phyloP scores from a whole-genome alignment of 2,888 invertebrate species.

The Branchipolynoe longqiensis region DNA sequence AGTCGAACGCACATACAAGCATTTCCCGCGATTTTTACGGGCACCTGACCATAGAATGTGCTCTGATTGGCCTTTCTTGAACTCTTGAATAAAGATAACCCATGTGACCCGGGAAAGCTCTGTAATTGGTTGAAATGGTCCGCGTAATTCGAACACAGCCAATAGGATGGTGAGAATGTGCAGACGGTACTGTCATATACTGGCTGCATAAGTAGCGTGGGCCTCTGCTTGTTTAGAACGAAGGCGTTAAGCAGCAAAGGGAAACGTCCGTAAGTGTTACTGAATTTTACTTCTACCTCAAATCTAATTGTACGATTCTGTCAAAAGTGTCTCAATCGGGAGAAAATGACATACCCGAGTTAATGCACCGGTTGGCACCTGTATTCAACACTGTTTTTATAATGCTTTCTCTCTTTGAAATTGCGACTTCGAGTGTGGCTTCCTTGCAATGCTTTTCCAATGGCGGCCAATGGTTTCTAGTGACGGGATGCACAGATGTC shows the following conservation, averaged over 20 bases:
- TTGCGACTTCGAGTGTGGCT: conserved; percentile 26
- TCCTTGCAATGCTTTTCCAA: conserved; percentile 48
- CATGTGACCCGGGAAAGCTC: conserved; percentile 6
- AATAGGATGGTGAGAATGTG: conserved; percentile 68
- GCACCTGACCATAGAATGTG: conserved; percentile 23
- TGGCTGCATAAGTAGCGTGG: conserved; percentile 58
- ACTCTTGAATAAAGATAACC: conserved; percentile 58
- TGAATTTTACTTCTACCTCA: neutral
- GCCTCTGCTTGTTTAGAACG: conserved; percentile 38
- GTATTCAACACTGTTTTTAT: neutral
- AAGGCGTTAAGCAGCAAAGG: neutral
- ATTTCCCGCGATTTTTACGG: conserved; percentile 59
- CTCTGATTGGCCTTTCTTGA: conserved; percentile 57
- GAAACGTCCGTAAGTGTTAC: neutral
- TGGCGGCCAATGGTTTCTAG: conserved; percentile 56
- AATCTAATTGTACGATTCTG: neutral
- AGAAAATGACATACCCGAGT: neutral
- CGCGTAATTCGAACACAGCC: conserved; percentile 72
- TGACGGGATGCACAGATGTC: conserved; percentile 43
- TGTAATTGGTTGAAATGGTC: conserved; percentile 74
- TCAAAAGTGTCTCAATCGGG: neutral
- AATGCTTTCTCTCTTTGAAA: conserved; percentile 42
- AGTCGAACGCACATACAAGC: no score
- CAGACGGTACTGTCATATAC: conserved; percentile 53
- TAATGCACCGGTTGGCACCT: conserved; percentile 28